Base-by-base conservation (phyloP, 2,797 vertebrate species). In the Paramormyrops hopkinsi region DNA sequence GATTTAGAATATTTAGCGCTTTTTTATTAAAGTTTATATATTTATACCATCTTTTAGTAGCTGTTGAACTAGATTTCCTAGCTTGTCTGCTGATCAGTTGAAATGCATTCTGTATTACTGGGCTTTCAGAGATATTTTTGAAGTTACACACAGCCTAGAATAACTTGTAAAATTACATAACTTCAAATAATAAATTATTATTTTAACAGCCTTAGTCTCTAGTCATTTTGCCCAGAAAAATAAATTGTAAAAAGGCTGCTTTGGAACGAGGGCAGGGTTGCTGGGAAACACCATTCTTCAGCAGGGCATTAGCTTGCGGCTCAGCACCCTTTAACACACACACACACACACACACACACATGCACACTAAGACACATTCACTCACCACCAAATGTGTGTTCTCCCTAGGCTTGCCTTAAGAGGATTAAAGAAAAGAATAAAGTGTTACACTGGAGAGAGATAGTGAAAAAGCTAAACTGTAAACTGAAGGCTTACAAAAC, bases 241-340 rank as follows among this genome's bases (percentile, higher is more conserved):
- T 86, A 86, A 56, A 54, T 2, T 25, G 50, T 37, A 37, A 56
- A 86, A 86, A 37, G 29, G 51, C 29, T 54, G 50, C 51, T 86
- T 85, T 54, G 51, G 51, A 86, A 54, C 12, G 0, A 53, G 29
- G 29, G 12, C 29, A 86, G 50, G 12, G 50, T 56, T 54, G 85
- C 85, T 86, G 51, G 85, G 50, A 86, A 86, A 86, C 50, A 86
- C 14, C 25, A 56, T 50, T 54, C 85, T 56, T 85, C 12, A 54
- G 50, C 5, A 33, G 11, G 4, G 48, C 85, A 37, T 54, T 29
- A 56, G 85, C 85, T 56, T 83, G 37, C 41, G 29, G 84, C 85
- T 54, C 29, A 86, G 12, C 25, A 86, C 12, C 12, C 12, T 14
- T 22, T 54, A 86, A 37, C 51, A 33, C 50, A 19, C 19, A 46